These are phyloP conservation scores for Campoletis raptor DNA, from an alignment of 2,888 invertebrate genomes.

Conservation along the genomic window DNA sequence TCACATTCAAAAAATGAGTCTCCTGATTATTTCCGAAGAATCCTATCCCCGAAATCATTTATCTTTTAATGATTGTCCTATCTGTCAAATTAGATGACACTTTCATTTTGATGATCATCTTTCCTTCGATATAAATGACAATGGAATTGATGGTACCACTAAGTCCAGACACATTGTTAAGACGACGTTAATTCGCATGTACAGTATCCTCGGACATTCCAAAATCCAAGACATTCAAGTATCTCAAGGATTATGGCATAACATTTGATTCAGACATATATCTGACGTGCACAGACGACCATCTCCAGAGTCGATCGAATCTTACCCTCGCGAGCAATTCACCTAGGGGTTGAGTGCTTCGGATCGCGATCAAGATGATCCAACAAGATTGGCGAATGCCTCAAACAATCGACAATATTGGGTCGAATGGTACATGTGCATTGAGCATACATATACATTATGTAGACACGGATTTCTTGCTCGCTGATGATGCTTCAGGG, in stretches of 20 bases:
- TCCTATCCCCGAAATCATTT: background rate
- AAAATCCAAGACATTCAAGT: conserved; percentile 36
- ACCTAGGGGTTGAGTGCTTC: conserved; percentile 69
- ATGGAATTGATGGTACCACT: background rate
- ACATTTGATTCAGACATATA: conserved; percentile 18
- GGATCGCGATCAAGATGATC: conserved; percentile 51
- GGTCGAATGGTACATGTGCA: conserved; percentile 30
- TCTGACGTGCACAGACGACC: conserved; percentile 2
- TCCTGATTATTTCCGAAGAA: background rate
- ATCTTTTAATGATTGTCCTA: background rate
- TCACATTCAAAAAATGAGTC: background rate
- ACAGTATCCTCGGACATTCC: conserved; percentile 26
- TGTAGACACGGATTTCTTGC: conserved; percentile 35
- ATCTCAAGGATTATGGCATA: conserved; percentile 27
- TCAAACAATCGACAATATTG: conserved; percentile 78
- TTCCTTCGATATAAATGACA: background rate
- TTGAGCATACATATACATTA: conserved; percentile 11
- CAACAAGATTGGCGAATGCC: conserved; percentile 75
- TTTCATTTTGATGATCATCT: background rate
- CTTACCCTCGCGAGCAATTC: conserved; percentile 72
- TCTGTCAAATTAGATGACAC: background rate
- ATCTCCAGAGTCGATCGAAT: conserved; percentile 59
- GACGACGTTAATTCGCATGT: conserved; percentile 38
- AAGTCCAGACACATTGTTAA: background rate
- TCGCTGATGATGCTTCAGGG: conserved; percentile 53